Percentiles rank a stretch among this genome's conserved stretches.
These are phyloP conservation scores for Chelon labrosus DNA, from an alignment of 2,797 vertebrate species.

Conservation along the genomic window DNA sequence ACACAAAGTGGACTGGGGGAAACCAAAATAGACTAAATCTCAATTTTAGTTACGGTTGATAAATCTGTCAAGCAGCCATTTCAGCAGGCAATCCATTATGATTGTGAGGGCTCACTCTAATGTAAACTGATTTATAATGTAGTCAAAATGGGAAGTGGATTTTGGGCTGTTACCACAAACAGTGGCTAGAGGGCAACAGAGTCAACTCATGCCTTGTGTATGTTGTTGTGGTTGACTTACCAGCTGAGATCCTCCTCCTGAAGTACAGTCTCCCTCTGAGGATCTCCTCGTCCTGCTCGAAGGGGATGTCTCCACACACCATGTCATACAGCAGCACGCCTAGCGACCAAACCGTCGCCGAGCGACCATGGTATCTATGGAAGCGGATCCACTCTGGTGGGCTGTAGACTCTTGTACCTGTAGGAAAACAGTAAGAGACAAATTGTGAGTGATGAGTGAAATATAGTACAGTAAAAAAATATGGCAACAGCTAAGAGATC, in stretches of 20 bases:
- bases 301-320: slow-evolving; percentile 98
- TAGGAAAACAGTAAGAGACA: neutral
- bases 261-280: slow-evolving; percentile 93
- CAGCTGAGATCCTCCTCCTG: slow-evolving; percentile 93
- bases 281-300: slow-evolving; percentile 98
- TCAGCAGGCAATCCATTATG: slow-evolving; percentile 14
- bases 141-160: neutral
- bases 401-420: slow-evolving; percentile 97
- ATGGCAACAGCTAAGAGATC: neutral
- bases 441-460: neutral
- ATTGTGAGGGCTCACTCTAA: slow-evolving; percentile 2
- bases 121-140: slow-evolving; percentile 16
- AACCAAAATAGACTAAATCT: slow-evolving; percentile 11
- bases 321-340: slow-evolving; percentile 97
- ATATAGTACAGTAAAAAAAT: neutral
- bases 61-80: slow-evolving; percentile 13
- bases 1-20: slow-evolving; percentile 24
- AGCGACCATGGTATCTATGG: slow-evolving; percentile 97
- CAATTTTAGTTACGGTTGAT: neutral
- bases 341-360: slow-evolving; percentile 97
- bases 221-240: slow-evolving; percentile 74
- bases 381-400: slow-evolving; percentile 98
- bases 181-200: slow-evolving; percentile 70
- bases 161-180: slow-evolving; percentile 34
- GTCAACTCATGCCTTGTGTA: slow-evolving; percentile 7